Conservation (phyloP, 2,888 invertebrate species). For the Eudasyphora cyanicolor region DNA sequence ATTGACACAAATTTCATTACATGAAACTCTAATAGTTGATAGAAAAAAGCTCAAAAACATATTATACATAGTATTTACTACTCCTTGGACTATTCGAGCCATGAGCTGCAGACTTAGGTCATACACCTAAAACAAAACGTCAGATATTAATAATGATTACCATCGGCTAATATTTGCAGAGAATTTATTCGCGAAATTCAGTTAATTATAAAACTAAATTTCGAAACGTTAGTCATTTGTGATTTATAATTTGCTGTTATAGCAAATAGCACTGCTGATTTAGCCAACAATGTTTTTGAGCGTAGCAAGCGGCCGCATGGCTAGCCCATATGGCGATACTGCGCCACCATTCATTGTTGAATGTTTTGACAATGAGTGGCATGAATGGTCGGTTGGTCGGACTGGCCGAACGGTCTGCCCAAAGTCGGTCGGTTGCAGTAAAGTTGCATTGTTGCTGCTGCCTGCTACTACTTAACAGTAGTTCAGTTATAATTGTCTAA, state of each 20-base stretch:
- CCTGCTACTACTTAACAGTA: conserved; percentile 31
- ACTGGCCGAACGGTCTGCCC: background rate
- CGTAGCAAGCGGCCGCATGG: background rate
- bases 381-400: background rate
- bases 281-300: background rate
- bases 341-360: background rate
- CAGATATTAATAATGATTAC: too few species aligned
- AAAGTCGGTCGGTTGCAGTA: background rate
- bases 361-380: background rate
- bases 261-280: too few species aligned
- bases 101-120: too few species aligned
- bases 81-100: background rate
- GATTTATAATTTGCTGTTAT: too few species aligned
- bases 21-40: background rate
- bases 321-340: background rate
- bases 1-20: conserved; percentile 14
- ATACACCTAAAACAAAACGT: too few species aligned
- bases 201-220: too few species aligned
- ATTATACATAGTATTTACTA: background rate
- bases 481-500: conserved; percentile 4
- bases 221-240: too few species aligned
- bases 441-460: background rate
- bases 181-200: too few species aligned
- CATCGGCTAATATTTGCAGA: too few species aligned
- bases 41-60: background rate